These are phyloP conservation scores for Fragum sueziense DNA, from an alignment of 2,888 invertebrate genomes.

Conservation along the genomic window DNA sequence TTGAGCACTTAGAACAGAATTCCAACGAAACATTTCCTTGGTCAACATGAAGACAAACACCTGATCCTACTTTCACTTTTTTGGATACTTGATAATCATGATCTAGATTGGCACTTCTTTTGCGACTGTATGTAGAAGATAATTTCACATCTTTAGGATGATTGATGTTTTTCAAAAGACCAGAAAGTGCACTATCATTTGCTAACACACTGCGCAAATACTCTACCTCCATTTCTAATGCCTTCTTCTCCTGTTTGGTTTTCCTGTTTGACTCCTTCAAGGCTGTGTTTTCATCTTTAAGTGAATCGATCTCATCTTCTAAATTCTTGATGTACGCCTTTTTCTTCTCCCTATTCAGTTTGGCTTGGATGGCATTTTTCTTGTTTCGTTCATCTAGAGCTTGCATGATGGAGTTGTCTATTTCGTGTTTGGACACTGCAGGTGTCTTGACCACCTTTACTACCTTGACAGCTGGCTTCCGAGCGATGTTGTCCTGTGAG, in stretches of 20 bases:
- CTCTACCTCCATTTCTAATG: constrained; percentile 73
- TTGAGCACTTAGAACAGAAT: constrained; percentile 76
- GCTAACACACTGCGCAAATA: constrained; percentile 78
- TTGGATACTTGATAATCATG: constrained; percentile 69
- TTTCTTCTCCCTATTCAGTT: constrained; percentile 78
- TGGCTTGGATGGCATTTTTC: constrained; percentile 77
- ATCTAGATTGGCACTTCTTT: constrained; percentile 66
- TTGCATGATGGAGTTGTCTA: constrained; percentile 60
- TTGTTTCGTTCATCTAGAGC: constrained; percentile 71
- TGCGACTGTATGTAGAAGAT: constrained; percentile 67
- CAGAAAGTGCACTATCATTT: constrained; percentile 77
- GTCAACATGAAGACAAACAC: constrained; percentile 79
- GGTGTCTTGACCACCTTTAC: constrained; percentile 67
- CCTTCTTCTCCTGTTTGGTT: constrained; percentile 54
- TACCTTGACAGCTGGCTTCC: constrained; percentile 61
- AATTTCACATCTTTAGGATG: constrained; percentile 70
- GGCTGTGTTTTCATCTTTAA: constrained; percentile 66
- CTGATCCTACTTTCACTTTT: constrained; percentile 45
- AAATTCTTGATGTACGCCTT: constrained; percentile 75
- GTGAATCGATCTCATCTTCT: constrained; percentile 68
- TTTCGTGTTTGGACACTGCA: constrained; percentile 38
- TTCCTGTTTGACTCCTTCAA: constrained; percentile 59
- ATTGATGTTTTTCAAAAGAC: constrained; percentile 75
- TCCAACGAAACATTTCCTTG: constrained; percentile 74
- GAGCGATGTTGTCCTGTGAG: neutral